Percentiles rank a stretch among this genome's conserved stretches.
Evolutionary conservation across 2,888 invertebrate species (phyloP).

Genomic region (Ectropis crepuscularia): DNA sequence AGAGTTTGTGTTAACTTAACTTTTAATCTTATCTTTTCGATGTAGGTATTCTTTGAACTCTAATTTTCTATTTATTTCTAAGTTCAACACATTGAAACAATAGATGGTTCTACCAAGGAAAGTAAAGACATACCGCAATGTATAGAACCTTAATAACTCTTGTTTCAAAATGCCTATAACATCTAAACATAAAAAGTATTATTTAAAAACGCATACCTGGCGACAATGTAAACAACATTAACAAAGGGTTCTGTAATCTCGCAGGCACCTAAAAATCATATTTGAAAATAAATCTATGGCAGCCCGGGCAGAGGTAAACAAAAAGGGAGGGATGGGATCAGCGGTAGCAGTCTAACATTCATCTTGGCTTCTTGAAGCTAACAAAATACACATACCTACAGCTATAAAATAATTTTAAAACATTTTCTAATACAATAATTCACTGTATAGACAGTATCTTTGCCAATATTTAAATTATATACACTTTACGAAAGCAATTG

Average conservation of each 20-base stretch:
- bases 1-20: not conserved
- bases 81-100: slow-evolving; percentile 50
- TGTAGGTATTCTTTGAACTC: not conserved
- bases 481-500: slow-evolving; percentile 33
- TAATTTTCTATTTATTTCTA: slow-evolving; percentile 37
- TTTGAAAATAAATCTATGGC: slow-evolving; percentile 77
- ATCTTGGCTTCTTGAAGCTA: slow-evolving; percentile 83
- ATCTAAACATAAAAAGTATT: slow-evolving; percentile 67
- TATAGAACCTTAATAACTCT: slow-evolving; percentile 17
- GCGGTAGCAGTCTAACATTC: slow-evolving; percentile 84
- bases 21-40: not conserved
- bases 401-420: slow-evolving; percentile 75
- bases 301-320: slow-evolving; percentile 80
- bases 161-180: slow-evolving; percentile 54
- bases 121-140: too few relatives aligned
- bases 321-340: slow-evolving; percentile 75
- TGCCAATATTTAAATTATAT: slow-evolving; percentile 48
- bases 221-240: slow-evolving; percentile 85
- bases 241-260: slow-evolving; percentile 80
- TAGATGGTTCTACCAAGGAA: too few relatives aligned
- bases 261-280: slow-evolving; percentile 85
- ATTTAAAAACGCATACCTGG: slow-evolving; percentile 82
- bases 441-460: slow-evolving; percentile 76
- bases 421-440: slow-evolving; percentile 70
- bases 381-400: slow-evolving; percentile 84